A percentile compares a stretch with the other conserved stretches of the same genome.
phyloP scores from a whole-genome alignment of 2,888 invertebrate species.

The Agrotis puta region DNA sequence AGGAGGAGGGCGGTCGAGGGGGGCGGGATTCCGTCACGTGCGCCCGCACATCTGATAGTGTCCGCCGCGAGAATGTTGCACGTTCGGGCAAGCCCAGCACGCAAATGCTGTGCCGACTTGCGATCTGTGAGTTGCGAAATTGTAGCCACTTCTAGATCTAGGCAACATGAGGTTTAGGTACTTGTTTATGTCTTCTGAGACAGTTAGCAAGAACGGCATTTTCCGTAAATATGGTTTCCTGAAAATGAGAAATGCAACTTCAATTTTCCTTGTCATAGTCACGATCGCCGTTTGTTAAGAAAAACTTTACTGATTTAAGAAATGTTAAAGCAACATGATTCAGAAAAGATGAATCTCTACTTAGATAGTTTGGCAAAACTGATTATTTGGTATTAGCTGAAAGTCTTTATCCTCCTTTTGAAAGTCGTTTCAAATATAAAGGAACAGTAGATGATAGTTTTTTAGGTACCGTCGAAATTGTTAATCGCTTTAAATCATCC shows the following conservation, averaged over 20 bases:
- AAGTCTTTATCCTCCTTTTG: not conserved
- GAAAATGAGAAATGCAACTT: constrained; percentile 14
- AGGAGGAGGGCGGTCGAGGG: constrained; percentile 46
- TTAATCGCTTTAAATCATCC: constrained; percentile 10
- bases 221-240: constrained; percentile 26
- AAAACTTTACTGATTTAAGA: not conserved
- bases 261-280: constrained; percentile 7
- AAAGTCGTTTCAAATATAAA: not conserved
- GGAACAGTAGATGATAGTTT: not conserved
- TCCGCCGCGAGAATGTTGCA: constrained; percentile 74
- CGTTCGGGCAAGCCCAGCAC: constrained; percentile 69
- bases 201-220: constrained; percentile 16
- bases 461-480: not conserved
- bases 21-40: constrained; percentile 85
- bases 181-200: constrained; percentile 35
- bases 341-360: not conserved
- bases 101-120: constrained; percentile 70
- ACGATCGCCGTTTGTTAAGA: not conserved
- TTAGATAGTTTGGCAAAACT: not conserved
- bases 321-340: not conserved
- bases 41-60: constrained; percentile 82
- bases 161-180: constrained; percentile 43
- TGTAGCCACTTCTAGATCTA: constrained; percentile 54
- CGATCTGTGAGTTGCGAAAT: constrained; percentile 62
- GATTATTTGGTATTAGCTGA: not conserved